These are phyloP conservation scores for Prunella himalayana DNA, from an alignment of 2,113 vertebrate species.

Conservation along the genomic window DNA sequence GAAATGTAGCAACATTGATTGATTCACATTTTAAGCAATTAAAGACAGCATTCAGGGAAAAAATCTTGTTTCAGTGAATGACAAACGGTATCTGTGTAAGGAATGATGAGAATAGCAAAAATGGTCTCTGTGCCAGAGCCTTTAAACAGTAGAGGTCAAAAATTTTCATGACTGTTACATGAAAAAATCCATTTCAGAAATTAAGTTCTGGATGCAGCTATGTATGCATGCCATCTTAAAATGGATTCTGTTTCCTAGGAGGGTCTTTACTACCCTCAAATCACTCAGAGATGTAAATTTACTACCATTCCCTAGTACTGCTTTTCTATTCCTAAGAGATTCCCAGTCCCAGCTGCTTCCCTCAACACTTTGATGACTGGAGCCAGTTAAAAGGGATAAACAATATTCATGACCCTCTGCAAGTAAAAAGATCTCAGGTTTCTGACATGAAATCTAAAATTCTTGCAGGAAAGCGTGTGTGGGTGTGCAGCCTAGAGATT, in stretches of 20 bases:
- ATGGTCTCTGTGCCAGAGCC: neutral
- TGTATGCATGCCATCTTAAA: neutral
- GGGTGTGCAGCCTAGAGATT: constrained; percentile 41
- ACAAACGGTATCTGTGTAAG: neutral
- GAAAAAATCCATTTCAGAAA: neutral
- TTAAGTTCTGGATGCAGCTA: neutral
- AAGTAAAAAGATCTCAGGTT: constrained; percentile 29
- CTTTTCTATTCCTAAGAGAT: constrained; percentile 1
- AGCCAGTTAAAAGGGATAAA: constrained; percentile 8
- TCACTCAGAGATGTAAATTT: neutral
- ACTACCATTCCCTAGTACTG: neutral
- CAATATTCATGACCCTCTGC: constrained; percentile 16
- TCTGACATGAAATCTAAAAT: constrained; percentile 13
- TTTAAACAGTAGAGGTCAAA: neutral
- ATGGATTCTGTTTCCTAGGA: neutral
- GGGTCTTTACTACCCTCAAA: neutral
- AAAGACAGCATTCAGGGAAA: neutral
- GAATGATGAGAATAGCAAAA: neutral
- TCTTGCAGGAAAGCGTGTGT: constrained; percentile 22
- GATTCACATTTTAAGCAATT: neutral
- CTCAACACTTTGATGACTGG: neutral
- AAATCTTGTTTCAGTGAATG: neutral
- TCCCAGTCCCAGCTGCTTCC: neutral
- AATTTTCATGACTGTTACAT: neutral
- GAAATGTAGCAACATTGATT: neutral